phyloP scores from a whole-genome alignment of 1,140 invertebrate genomes.

The Drosophila persimilis region DNA sequence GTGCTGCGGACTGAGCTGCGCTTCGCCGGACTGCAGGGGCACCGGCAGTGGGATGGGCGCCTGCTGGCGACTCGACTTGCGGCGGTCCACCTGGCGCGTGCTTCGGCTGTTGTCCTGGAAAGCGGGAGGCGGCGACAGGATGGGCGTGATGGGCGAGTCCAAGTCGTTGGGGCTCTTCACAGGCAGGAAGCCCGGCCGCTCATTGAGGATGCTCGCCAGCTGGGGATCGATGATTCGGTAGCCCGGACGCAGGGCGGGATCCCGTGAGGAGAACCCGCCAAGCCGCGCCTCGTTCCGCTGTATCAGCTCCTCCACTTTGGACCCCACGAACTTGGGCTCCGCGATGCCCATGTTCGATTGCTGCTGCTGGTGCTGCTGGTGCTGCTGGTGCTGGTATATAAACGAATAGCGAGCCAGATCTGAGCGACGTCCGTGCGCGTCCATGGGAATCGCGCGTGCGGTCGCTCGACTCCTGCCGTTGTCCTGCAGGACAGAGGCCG shows the following conservation, averaged over 20 bases:
- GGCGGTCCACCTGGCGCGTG: conserved; percentile 44
- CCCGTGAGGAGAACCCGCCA: conserved; percentile 32
- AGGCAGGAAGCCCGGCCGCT: conserved; percentile 79
- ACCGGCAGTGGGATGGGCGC: conserved; percentile 22
- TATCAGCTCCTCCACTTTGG: conserved; percentile 80
- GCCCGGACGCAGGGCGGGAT: conserved; percentile 62
- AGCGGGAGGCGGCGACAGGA: conserved; percentile 84
- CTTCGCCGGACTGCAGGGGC: conserved; percentile 17
- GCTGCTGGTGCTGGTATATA: conserved; percentile 54
- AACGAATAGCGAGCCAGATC: conserved; percentile 52
- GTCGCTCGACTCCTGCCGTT: conserved; percentile 25
- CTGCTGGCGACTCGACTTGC: conserved; percentile 53
- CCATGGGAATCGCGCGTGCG: conserved; percentile 46
- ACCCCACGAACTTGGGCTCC: conserved; percentile 65
- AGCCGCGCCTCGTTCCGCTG: conserved; percentile 72
- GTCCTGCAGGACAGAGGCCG: background rate
- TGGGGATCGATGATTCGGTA: conserved; percentile 79
- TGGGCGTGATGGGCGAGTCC: conserved; percentile 83
- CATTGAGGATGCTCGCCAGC: conserved; percentile 74
- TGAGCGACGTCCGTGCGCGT: conserved; percentile 41
- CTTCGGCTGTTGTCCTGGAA: conserved; percentile 82
- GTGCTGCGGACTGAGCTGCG: conserved; percentile 16
- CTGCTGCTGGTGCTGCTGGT: conserved; percentile 37
- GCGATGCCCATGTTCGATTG: conserved; percentile 22
- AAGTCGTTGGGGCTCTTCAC: conserved; percentile 67